Base-by-base conservation (phyloP, 2,888 invertebrate genomes). In the Chymomyza fuscimana region DNA sequence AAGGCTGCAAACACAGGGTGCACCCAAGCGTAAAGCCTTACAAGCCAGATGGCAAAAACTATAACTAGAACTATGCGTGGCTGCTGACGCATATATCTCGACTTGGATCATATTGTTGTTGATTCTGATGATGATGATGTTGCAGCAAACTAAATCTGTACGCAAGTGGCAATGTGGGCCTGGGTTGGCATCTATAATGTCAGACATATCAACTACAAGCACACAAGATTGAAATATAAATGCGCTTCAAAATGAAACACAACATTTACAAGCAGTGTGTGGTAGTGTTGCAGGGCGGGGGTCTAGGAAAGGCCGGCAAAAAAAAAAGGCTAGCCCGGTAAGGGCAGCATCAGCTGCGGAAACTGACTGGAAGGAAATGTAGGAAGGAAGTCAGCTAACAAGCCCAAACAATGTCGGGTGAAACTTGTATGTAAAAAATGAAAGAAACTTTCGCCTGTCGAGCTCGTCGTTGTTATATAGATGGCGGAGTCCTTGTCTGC, bases 401-500 rank as follows among this genome's bases (percentile, higher is more conserved):
- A 74, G 77, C 59, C 72, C 54, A 54, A 74, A 61, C 63, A 61
- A 65, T 32, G 32, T 32, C 32, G 32, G 32, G 32, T 32, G 7
- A 32, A 32, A 32, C 0, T 32, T 32, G 5, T 29, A 15, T 58
- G 19, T 54, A 54, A 54, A 74, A 72, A 74, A 77, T 81, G 81
- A 81, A 77, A 72, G 74, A 71, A 80, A 80, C 79, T 79, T 79
- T 81, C 68, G 68, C 29, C 63, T 46, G 71, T 77, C 77, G 80
- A 71, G 74, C 71, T 63, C 75, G 52, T 29, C 59, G 29, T 64
- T 29, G 36, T 59, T 62, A 9, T 59, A 9, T 46, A 46, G 40
- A 46, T 12, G 40, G 12, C 40, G 40, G 40, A 46, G 40, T 46
- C 40, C 40, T 46, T 46, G 40, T 46, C 40, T 60, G 36, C 52